phyloP scores from a whole-genome alignment of 2,888 invertebrate genomes.

The Protodeltote pygarga region DNA sequence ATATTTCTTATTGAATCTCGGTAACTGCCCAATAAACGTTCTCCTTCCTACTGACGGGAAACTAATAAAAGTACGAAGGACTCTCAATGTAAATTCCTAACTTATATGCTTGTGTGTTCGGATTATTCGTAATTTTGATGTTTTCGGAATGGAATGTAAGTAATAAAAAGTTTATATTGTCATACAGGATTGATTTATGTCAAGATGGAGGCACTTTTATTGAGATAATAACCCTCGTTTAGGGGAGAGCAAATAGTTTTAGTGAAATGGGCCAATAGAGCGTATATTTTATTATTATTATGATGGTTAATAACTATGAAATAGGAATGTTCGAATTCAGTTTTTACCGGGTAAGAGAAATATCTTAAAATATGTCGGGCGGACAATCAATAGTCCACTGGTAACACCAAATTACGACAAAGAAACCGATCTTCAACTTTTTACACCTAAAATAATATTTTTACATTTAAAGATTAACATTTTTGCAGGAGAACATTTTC shows the following conservation, averaged over 20 bases:
- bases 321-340: too few relatives aligned
- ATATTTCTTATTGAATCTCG: constrained; percentile 74
- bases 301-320: too few relatives aligned
- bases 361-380: too few relatives aligned
- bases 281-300: too few relatives aligned
- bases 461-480: too few relatives aligned
- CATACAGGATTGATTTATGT: constrained; percentile 16
- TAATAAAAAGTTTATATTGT: constrained; percentile 27
- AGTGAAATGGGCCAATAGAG: too few relatives aligned
- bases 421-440: too few relatives aligned
- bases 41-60: constrained; percentile 59
- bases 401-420: too few relatives aligned
- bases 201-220: constrained; percentile 6
- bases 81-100: constrained; percentile 61
- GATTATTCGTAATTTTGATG: constrained; percentile 52
- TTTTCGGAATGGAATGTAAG: constrained; percentile 23
- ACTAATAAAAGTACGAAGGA: constrained; percentile 60
- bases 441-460: too few relatives aligned
- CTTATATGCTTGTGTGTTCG: constrained; percentile 46
- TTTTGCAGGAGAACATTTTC: too few relatives aligned
- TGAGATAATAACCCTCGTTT: not conserved
- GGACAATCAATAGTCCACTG: too few relatives aligned
- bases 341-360: too few relatives aligned
- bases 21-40: constrained; percentile 73
- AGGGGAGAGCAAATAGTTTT: not conserved